phyloP scores from a whole-genome alignment of 2,888 invertebrate species.

The Sclerodermus sp. region DNA sequence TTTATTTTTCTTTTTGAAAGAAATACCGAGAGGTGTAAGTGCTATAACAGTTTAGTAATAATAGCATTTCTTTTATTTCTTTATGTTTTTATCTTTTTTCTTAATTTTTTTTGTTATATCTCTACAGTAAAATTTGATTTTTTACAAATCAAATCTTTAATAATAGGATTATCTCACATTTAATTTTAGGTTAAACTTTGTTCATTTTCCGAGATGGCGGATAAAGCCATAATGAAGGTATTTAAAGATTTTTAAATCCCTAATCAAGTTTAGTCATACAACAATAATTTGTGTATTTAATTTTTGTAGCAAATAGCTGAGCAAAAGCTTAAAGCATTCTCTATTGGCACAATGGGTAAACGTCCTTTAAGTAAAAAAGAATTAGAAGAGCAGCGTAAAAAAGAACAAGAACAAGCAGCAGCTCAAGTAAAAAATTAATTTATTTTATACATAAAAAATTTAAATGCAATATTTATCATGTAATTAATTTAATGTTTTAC shows the following conservation, averaged over 20 bases:
- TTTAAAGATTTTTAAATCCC: constrained; percentile 5
- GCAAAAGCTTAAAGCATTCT: constrained; percentile 76
- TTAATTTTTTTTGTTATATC: too few relatives aligned
- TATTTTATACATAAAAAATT: constrained; percentile 8
- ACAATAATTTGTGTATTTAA: background rate
- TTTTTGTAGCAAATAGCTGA: constrained; percentile 66
- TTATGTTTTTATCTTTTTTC: too few relatives aligned
- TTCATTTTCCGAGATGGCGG: constrained; percentile 40
- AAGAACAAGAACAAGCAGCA: constrained; percentile 87
- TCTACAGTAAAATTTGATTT: too few relatives aligned
- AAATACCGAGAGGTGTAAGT: too few relatives aligned
- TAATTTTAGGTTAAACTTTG: background rate
- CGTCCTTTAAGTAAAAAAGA: constrained; percentile 78
- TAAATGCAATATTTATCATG: background rate
- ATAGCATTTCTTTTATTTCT: too few relatives aligned
- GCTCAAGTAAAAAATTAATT: constrained; percentile 69
- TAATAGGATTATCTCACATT: too few relatives aligned
- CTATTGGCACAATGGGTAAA: constrained; percentile 74
- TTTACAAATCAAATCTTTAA: too few relatives aligned
- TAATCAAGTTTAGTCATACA: background rate
- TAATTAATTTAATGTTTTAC: constrained; percentile 6
- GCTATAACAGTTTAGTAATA: too few relatives aligned
- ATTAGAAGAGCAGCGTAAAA: constrained; percentile 82
- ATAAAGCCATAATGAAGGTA: constrained; percentile 55
- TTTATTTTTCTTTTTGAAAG: too few relatives aligned